These are phyloP conservation scores for Actinia tenebrosa DNA, from an alignment of 64 coral and sea anemone genomes.

Conservation along the genomic window DNA sequence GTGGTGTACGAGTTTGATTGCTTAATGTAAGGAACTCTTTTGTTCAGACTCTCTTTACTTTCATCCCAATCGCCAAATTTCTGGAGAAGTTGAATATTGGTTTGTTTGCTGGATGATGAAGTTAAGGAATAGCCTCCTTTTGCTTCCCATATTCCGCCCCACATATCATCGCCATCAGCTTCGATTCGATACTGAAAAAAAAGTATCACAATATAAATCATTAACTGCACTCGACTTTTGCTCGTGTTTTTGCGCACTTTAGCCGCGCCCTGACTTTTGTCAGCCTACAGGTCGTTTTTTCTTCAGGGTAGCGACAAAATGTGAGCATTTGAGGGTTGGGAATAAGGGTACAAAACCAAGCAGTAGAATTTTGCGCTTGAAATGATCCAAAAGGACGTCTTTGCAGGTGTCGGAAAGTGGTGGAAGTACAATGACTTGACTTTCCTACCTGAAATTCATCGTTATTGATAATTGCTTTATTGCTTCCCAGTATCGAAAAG, in stretches of 20 bases:
- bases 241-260: no score
- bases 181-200: conserved; percentile 48
- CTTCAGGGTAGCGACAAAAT: no score
- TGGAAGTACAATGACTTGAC: background rate
- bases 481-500: conserved; percentile 37
- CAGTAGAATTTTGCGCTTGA: no score
- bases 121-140: conserved; percentile 16
- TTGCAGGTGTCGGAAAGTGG: no score
- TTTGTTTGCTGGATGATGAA: conserved; percentile 34
- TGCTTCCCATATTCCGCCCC: conserved; percentile 51
- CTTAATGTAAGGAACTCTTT: conserved; percentile 26
- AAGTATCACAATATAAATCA: background rate
- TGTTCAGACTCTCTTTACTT: conserved; percentile 21
- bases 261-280: no score
- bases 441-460: conserved; percentile 29
- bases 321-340: no score
- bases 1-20: conserved; percentile 4
- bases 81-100: conserved; percentile 33
- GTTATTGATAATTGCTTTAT: conserved; percentile 17
- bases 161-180: conserved; percentile 41
- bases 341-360: no score
- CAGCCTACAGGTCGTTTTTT: no score
- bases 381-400: no score
- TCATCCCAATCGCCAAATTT: conserved; percentile 51
- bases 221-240: no score